Conservation (phyloP, 2,797 vertebrate species). For the Brachyalestes nurse region DNA sequence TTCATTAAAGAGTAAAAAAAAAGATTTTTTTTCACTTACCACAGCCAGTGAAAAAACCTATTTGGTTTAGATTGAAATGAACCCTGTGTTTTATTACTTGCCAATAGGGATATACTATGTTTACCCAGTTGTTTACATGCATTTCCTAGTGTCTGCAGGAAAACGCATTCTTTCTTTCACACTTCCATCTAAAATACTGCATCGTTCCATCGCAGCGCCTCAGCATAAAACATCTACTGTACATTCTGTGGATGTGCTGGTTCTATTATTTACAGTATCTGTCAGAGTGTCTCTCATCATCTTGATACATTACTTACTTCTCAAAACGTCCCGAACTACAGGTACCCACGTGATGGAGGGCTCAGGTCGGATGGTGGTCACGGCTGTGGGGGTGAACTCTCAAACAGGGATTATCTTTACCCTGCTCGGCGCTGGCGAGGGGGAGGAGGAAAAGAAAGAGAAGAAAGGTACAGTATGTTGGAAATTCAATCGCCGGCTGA, state of each 20-base stretch:
- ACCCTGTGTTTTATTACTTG: not conserved
- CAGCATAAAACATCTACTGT: not conserved
- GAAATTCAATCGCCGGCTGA: not conserved
- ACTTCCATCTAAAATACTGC: not conserved
- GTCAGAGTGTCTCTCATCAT: not conserved
- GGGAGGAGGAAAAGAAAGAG: conserved; percentile 89
- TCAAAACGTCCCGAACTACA: conserved; percentile 55
- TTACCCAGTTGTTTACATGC: too few relatives aligned
- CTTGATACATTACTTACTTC: conserved; percentile 18
- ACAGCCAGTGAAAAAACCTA: too few relatives aligned
- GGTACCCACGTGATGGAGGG: conserved; percentile 99
- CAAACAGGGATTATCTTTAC: conserved; percentile 98
- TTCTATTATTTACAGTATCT: conserved; percentile 32
- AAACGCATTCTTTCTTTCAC: not conserved
- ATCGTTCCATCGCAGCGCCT: not conserved
- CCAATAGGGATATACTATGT: too few relatives aligned
- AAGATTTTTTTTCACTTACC: too few relatives aligned
- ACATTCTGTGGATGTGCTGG: not conserved
- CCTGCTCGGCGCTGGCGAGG: conserved; percentile 87
- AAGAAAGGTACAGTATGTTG: conserved; percentile 87
- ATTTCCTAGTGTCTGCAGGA: not conserved
- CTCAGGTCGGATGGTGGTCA: conserved; percentile 94
- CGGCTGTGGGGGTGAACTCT: conserved; percentile 95
- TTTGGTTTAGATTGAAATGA: too few relatives aligned
- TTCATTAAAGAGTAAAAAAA: too few relatives aligned